Base-by-base conservation (phyloP, 2,113 vertebrate species). In the Thalassarche chlororhynchos region DNA sequence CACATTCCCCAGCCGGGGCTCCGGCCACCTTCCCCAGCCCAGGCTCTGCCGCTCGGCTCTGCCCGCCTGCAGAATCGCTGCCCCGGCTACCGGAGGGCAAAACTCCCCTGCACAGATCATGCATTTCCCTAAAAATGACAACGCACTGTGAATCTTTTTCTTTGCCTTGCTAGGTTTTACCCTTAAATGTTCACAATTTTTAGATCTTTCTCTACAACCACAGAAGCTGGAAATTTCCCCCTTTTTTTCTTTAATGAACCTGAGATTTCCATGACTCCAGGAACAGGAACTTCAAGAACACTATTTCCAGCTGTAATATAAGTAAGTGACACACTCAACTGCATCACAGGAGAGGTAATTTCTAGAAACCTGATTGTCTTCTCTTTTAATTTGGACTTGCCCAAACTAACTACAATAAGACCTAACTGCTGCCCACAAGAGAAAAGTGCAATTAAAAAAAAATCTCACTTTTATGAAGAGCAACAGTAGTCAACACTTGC, bases 261-360 rank as follows among this genome's bases (percentile, higher is more conserved):
- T n/a, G 36, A 82, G 57, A 94, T 77, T 89, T 32, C 64, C 61
- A 5, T 17, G 38, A 82, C 29, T 54, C 12, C 25, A 6, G 2
- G 54, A 80, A 55, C 0, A 0, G 5, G 46, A 86, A 31, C 14
- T 58, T 75, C 2, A 2, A 47, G n/a, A 58, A n/a, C 46, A 29
- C 40, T 12, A 9, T 10, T 58, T 61, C 23, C 68, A 81, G 46
- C 25, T 46, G 38, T 23, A 74, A 70, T 11, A 1, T 6, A 87
- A 89, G 69, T 6, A 87, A 89, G 69, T 29, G 47, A 89, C 78
- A 72, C n/a, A 12, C 28, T 90, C 85, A 83, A 75, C 32, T 31
- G n/a, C 51, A 75, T 64, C 26, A 47, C 26, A 68, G 8, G 32
- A 91, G n/a, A 91, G 77, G 24, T 14, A 64, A 84, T 51, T 66